Evolutionary conservation across 2,888 invertebrate genomes (phyloP), one percentile per base, ranked within the genome.

Genomic region (Euspilapteryx auroguttella): DNA sequence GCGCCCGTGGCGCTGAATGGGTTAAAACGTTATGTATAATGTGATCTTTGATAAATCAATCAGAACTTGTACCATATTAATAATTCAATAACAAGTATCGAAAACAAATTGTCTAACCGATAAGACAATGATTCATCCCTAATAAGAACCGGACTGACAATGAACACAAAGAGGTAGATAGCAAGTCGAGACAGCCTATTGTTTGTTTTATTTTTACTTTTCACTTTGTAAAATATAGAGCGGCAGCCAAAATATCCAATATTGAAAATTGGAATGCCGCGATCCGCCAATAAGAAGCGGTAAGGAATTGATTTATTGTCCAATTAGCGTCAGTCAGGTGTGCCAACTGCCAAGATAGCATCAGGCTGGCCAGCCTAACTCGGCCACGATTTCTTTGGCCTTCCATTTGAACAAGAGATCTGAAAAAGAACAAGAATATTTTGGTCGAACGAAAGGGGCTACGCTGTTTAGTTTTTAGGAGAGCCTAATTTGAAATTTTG

Each of bases 281-380:
- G 68, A 71, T 71, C 62, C 71, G 65, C 73, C 73, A 75, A 75
- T 73, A 75, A 75, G 71, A 75, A 73, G 66, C 69, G 62, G 61
- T 62, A 59, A 65, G 71, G 73, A 73, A 75, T 76, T 76, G 76
- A 76, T 75, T 75, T 75, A 76, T 76, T 76, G 73, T 71, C 73
- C 76, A 76, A 76, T 76, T 76, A 75, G 73, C 66, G 73, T 75
- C 68, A 69, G 71, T 75, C 76, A 73, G 71, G 73, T 71, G 75
- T 75, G 75, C 75, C 75, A 75, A 75, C 73, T 73, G 73, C 71
- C 71, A 69, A 73, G 75, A 75, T 75, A 75, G 61, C 57, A 75
- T 75, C 75, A 63, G 56, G 58, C 54, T 63, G 68, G 68, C 59
- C 68, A 73, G 69, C 71, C 66, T 66, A 66, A 69, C 62, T 59